Evolutionary conservation across 2,888 invertebrate genomes (phyloP).

Genomic region (Troilus luridus): DNA sequence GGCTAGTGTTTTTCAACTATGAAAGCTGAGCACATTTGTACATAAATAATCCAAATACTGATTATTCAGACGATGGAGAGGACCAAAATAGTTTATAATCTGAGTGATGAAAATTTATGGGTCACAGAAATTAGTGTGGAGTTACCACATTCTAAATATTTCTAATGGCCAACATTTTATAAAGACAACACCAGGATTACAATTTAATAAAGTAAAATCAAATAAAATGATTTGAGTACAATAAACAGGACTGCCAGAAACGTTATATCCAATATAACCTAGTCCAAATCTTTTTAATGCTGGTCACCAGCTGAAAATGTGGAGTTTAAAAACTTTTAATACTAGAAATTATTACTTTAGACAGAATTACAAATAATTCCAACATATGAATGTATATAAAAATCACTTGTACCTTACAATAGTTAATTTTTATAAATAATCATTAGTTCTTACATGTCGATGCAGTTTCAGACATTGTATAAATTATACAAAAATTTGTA

Average conservation of each 20-base stretch:
- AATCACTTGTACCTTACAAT: not conserved
- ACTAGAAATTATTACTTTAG: not conserved
- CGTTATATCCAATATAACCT: not conserved
- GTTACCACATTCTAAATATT: too few species aligned
- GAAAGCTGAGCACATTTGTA: not conserved
- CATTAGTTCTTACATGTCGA: not conserved
- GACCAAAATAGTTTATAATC: not conserved
- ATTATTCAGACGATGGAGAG: not conserved
- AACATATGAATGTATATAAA: not conserved
- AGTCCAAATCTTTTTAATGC: not conserved
- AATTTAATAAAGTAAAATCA: too few species aligned
- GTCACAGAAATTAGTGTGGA: not conserved
- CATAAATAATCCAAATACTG: not conserved
- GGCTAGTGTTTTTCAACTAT: conserved; percentile 32
- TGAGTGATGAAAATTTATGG: not conserved
- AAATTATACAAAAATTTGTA: not conserved
- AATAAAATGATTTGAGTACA: not conserved
- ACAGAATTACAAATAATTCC: not conserved
- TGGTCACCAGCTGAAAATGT: not conserved
- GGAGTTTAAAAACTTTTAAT: not conserved
- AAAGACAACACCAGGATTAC: too few species aligned
- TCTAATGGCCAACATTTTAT: too few species aligned
- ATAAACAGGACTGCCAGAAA: not conserved
- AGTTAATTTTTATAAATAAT: not conserved
- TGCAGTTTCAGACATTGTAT: not conserved